A percentile compares a stretch with the other conserved stretches of the same genome.
These are phyloP conservation scores for Thalassophryne amazonica DNA, from an alignment of 2,797 vertebrate species.

Conservation along the genomic window DNA sequence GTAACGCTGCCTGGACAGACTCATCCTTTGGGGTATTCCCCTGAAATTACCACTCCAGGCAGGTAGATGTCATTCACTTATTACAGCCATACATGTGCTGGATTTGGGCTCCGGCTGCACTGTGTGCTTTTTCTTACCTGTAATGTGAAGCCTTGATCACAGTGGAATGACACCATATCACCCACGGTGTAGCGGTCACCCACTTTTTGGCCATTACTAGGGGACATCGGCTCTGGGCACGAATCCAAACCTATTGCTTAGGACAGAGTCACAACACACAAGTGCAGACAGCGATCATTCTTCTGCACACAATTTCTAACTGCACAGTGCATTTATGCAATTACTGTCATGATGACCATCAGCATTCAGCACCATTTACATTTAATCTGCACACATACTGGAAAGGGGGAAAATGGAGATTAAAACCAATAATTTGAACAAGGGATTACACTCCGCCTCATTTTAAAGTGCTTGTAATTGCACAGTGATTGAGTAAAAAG, in stretches of 20 bases:
- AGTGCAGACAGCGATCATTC: constrained; percentile 73
- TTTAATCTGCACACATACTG: constrained; percentile 8
- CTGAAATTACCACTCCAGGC: constrained; percentile 30
- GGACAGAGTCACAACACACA: constrained; percentile 81
- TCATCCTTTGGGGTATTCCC: constrained; percentile 18
- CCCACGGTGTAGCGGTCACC: constrained; percentile 95
- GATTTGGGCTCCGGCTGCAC: not conserved
- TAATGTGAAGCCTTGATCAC: constrained; percentile 92
- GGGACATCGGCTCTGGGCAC: constrained; percentile 93
- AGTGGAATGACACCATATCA: constrained; percentile 94
- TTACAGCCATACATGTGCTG: not conserved
- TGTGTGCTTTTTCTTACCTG: constrained; percentile 51
- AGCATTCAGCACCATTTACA: not conserved
- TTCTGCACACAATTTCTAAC: constrained; percentile 44
- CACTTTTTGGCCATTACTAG: constrained; percentile 87
- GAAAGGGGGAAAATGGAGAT: constrained; percentile 11
- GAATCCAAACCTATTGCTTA: constrained; percentile 98
- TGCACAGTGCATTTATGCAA: not conserved
- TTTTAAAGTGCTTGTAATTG: constrained; percentile 42
- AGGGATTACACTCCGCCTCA: constrained; percentile 30
- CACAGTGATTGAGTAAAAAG: constrained; percentile 26
- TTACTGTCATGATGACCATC: not conserved
- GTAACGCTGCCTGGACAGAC: constrained; percentile 8
- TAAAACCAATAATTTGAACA: constrained; percentile 31
- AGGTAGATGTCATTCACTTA: constrained; percentile 21